These are phyloP conservation scores for Neuroscelio doddi DNA, from an alignment of 2,888 invertebrate genomes.

Conservation along the genomic window DNA sequence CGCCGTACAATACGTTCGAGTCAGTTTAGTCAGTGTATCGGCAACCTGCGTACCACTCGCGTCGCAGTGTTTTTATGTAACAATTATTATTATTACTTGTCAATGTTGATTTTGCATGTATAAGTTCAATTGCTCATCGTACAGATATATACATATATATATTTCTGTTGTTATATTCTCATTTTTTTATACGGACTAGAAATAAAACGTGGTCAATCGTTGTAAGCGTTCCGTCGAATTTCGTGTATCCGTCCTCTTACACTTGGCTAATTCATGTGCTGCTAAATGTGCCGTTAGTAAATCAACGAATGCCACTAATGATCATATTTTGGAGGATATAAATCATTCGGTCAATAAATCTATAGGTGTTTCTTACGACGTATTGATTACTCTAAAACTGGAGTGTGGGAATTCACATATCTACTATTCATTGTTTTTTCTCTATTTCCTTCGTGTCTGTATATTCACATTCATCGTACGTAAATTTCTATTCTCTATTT, in stretches of 20 bases:
- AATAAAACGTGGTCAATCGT: conserved; percentile 19
- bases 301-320: neutral
- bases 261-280: conserved; percentile 11
- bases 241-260: conserved; percentile 29
- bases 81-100: conserved; percentile 65
- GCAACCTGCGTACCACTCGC: conserved; percentile 71
- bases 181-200: conserved; percentile 37
- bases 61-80: conserved; percentile 70
- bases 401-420: conserved; percentile 8
- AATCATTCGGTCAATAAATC: conserved; percentile 2
- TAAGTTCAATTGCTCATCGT: conserved; percentile 27
- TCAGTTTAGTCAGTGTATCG: conserved; percentile 67
- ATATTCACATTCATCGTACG: neutral
- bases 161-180: neutral
- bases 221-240: conserved; percentile 21
- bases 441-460: neutral
- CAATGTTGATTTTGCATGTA: conserved; percentile 57
- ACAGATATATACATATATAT: conserved; percentile 7
- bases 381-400: conserved; percentile 15
- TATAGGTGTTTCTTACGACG: conserved; percentile 16
- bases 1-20: conserved; percentile 8
- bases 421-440: neutral
- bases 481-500: neutral
- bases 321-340: neutral
- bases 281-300: neutral